Base-by-base conservation (phyloP, 2,888 invertebrate species). In the Asteroscopus sphinx region DNA sequence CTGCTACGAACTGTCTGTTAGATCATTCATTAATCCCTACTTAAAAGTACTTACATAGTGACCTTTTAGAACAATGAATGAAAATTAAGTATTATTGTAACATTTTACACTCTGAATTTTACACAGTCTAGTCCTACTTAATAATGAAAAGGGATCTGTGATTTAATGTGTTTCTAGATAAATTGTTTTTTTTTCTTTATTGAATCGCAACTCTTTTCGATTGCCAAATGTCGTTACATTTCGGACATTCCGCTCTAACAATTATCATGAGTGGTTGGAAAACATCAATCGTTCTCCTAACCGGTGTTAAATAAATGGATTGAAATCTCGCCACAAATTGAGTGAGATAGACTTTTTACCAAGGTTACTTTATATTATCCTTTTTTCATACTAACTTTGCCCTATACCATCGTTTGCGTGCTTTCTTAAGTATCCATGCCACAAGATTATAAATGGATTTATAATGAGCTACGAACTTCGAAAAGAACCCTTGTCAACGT, bases 371-470 rank as follows among this genome's bases (percentile, higher is more conserved):
- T 36, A 40, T 54, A 8, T 17, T n/a, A n/a, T 33, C 12, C 21
- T 16, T 36, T 46, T 39, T 51, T 35, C 37, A 15, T 30, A 68
- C 33, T 40, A 7, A 33, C 15, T 53, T 25, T 21, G 30, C 12
- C 11, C 21, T 21, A 44, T 53, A 33, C 36, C 32, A 51, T 42
- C 9, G 25, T 46, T 13, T 15, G 36, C 15, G 30, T 45, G 30
- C 11, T 49, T 45, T 28, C 15, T 45, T 36, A 7, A 40, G 35
- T 48, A 46, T 33, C 32, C 36, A n/a, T 15, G 28, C 16, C 40
- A 32, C 47, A 62, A 68, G 30, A 68, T 68, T 62, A 62, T 68
- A 62, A 68, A 64, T 64, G 53, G 63, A 47, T 64, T 68, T 61
- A 46, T 60, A 68, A 68, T 64, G 61, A 68, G 68, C 61, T 51